phyloP scores from a whole-genome alignment of 2,113 vertebrate genomes.

The Lepisosteus oculatus region DNA sequence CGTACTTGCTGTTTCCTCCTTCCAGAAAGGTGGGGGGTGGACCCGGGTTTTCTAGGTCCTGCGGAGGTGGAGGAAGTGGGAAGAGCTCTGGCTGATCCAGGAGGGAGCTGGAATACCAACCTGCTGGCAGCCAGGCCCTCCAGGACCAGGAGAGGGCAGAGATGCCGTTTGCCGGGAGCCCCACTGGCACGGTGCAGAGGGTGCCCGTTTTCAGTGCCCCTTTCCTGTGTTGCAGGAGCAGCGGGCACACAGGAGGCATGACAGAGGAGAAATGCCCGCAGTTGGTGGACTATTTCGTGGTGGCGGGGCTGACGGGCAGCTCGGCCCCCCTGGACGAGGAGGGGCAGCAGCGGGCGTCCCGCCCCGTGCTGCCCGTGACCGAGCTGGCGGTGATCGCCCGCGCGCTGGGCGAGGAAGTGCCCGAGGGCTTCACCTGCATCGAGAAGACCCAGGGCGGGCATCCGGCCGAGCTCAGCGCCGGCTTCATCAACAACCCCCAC shows the following conservation, averaged over 20 bases:
- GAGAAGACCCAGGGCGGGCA: conserved; percentile 80
- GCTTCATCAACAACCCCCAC: conserved; percentile 87
- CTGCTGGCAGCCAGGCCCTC: neutral
- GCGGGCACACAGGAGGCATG: conserved; percentile 68
- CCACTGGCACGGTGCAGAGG: neutral
- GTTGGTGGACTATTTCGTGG: conserved; percentile 93
- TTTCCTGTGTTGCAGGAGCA: conserved; percentile 26
- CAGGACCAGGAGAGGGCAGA: neutral
- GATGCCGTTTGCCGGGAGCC: neutral
- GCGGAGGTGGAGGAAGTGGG: no score
- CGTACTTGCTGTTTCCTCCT: no score
- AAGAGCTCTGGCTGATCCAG: no score
- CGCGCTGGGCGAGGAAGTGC: conserved; percentile 86
- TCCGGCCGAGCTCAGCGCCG: conserved; percentile 81
- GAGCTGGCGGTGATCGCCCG: conserved; percentile 86
- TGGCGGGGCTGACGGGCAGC: conserved; percentile 76
- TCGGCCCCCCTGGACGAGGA: conserved; percentile 74
- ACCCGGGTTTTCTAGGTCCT: no score
- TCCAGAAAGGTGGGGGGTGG: no score
- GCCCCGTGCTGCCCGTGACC: conserved; percentile 77
- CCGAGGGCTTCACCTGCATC: conserved; percentile 93
- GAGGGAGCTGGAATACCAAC: no score
- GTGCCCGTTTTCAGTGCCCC: neutral
- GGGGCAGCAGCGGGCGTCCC: conserved; percentile 52
- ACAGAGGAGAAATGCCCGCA: conserved; percentile 88